phyloP scores from a whole-genome alignment of 2,113 vertebrate species.

The Dipodomys ordii region DNA sequence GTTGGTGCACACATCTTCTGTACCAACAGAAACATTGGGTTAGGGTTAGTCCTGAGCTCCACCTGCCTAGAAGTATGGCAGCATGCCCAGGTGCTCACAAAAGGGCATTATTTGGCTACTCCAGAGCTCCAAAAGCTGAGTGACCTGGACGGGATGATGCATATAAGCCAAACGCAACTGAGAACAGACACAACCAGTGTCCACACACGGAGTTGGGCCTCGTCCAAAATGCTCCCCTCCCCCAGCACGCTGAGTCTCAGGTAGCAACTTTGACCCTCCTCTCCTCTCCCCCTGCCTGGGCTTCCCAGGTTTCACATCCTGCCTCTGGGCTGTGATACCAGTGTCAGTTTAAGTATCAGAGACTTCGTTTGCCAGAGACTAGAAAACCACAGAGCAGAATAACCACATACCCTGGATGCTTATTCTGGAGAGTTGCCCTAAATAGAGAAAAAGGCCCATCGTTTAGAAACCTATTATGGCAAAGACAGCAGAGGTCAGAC shows the following conservation, averaged over 20 bases:
- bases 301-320: not conserved
- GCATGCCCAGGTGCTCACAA: rapidly evolving
- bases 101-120: not conserved
- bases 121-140: rapidly evolving
- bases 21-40: not conserved
- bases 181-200: not conserved
- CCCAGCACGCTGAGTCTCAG: not conserved
- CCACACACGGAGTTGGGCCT: rapidly evolving
- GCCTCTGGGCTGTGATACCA: not conserved
- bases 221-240: no score
- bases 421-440: not conserved
- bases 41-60: not conserved
- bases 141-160: not conserved
- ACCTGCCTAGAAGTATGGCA: not conserved
- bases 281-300: not conserved
- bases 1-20: not conserved
- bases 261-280: not conserved
- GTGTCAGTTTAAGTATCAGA: not conserved
- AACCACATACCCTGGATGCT: no score
- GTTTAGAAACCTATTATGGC: not conserved
- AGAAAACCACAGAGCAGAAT: not conserved
- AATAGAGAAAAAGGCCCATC: not conserved
- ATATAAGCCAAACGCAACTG: not conserved
- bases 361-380: not conserved
- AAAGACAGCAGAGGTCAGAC: not conserved